Conservation (phyloP, 2,888 invertebrate species). For the Eupithecia inturbata region DNA sequence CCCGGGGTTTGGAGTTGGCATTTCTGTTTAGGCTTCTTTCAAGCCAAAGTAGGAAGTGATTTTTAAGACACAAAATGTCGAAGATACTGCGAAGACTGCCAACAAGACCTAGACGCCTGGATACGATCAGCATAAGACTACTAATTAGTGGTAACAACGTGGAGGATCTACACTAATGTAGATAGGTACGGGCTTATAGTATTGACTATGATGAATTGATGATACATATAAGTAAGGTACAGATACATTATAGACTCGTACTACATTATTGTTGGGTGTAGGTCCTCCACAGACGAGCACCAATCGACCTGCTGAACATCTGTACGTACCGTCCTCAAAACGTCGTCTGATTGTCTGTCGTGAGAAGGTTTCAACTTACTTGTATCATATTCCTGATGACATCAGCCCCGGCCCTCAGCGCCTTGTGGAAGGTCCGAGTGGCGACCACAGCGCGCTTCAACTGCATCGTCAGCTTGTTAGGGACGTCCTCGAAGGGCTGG, state of each 20-base stretch:
- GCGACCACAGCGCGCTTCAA: conserved; percentile 97
- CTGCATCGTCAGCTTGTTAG: conserved; percentile 94
- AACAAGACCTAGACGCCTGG: not conserved
- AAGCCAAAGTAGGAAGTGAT: not conserved
- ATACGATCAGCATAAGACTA: not conserved
- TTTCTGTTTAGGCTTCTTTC: not conserved
- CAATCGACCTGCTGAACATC: not conserved
- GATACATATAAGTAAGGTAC: too few relatives aligned
- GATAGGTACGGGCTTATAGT: not conserved
- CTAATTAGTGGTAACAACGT: not conserved
- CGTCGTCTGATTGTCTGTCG: not conserved
- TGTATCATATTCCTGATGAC: conserved; percentile 90
- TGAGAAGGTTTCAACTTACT: conserved; percentile 68
- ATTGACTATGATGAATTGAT: not conserved
- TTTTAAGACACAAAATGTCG: not conserved
- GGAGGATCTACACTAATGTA: not conserved
- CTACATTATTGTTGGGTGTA: not conserved
- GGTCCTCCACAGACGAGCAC: too few relatives aligned
- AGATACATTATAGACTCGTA: not conserved
- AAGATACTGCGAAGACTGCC: not conserved
- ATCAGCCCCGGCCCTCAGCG: conserved; percentile 91
- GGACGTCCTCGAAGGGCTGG: conserved; percentile 97
- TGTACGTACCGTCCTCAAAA: not conserved
- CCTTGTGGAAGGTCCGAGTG: conserved; percentile 96
- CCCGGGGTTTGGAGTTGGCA: not conserved